A percentile compares a stretch with the other conserved stretches of the same genome.
Conservation (phyloP, 2,888 invertebrate genomes). For the Andrena bicolor region DNA sequence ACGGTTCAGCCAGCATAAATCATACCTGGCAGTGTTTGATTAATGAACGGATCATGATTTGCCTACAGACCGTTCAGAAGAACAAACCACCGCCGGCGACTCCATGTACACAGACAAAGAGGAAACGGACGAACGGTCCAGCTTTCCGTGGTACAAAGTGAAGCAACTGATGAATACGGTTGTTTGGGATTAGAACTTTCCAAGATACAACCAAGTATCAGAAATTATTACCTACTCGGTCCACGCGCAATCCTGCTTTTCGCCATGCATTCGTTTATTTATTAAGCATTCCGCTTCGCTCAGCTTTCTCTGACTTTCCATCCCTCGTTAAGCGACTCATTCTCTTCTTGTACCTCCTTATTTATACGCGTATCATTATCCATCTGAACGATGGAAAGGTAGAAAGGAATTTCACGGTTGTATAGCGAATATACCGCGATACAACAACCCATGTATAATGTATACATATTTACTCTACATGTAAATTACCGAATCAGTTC, state of each 20-base stretch:
- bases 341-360: constrained; percentile 18
- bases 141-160: constrained; percentile 92
- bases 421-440: no score
- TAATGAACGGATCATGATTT: neutral
- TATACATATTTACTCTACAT: no score
- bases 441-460: no score
- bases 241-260: constrained; percentile 17
- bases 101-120: neutral
- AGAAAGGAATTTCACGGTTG: neutral
- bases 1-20: neutral
- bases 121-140: constrained; percentile 51
- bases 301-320: constrained; percentile 29
- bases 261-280: constrained; percentile 44
- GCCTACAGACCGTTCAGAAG: constrained; percentile 13
- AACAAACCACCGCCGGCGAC: neutral
- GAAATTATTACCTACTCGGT: constrained; percentile 1
- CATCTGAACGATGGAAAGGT: neutral
- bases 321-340: constrained; percentile 13
- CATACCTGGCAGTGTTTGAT: neutral
- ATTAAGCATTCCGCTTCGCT: constrained; percentile 45
- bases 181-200: constrained; percentile 88
- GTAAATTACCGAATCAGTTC: no score
- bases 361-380: neutral
- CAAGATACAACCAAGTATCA: constrained; percentile 11
- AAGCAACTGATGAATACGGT: constrained; percentile 89